These are phyloP conservation scores for Drosophila nasuta DNA, from an alignment of 1,140 invertebrate genomes.

Conservation along the genomic window DNA sequence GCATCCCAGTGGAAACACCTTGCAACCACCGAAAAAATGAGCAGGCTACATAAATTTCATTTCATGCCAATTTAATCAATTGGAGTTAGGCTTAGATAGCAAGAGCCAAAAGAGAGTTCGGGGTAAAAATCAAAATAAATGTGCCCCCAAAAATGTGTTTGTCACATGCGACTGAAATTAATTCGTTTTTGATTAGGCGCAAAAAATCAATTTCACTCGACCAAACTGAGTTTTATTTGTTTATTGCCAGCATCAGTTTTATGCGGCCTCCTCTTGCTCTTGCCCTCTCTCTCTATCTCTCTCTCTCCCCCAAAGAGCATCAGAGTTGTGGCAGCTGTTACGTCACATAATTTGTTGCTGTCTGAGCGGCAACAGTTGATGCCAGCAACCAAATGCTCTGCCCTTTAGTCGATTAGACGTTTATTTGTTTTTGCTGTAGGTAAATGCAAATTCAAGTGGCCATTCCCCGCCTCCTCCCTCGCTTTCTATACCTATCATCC, in stretches of 20 bases:
- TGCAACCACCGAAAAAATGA: conserved; percentile 70
- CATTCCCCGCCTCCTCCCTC: not conserved
- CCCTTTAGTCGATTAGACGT: conserved; percentile 70
- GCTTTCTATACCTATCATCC: not conserved
- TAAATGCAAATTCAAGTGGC: conserved; percentile 79
- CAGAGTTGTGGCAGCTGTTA: conserved; percentile 60
- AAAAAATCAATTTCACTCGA: conserved; percentile 80
- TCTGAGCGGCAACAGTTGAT: conserved; percentile 72
- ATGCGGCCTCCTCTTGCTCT: not conserved
- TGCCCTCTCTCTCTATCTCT: no score
- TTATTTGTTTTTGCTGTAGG: conserved; percentile 80
- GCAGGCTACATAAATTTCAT: conserved; percentile 76
- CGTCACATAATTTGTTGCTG: conserved; percentile 79
- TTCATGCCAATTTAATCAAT: conserved; percentile 83
- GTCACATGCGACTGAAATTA: conserved; percentile 79
- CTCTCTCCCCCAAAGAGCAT: not conserved
- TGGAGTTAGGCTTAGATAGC: conserved; percentile 59
- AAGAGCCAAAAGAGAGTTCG: not conserved
- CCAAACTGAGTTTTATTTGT: conserved; percentile 75
- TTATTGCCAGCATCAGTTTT: conserved; percentile 77
- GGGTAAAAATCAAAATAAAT: conserved; percentile 51
- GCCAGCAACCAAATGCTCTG: conserved; percentile 3
- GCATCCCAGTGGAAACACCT: conserved; percentile 60
- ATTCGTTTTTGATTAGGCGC: conserved; percentile 83
- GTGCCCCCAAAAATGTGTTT: conserved; percentile 53